Evolutionary conservation across 2,113 vertebrate genomes (phyloP).

Genomic region (Zapornia atra): DNA sequence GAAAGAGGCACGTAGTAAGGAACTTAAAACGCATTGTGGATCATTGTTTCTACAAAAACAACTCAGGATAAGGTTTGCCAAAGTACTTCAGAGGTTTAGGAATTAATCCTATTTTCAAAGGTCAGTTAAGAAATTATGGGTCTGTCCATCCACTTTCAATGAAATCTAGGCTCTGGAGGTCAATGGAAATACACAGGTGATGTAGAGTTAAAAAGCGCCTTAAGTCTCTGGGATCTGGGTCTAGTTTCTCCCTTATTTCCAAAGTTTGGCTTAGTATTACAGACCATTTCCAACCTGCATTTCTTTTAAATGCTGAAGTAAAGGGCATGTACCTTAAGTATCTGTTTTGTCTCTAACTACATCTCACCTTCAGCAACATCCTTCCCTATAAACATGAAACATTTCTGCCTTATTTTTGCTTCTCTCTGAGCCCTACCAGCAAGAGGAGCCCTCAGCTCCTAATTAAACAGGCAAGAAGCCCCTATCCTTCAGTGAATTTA

Average conservation of each 20-base stretch:
- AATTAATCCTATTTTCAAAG: conserved; percentile 62
- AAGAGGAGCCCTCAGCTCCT: neutral
- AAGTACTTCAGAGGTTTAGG: conserved; percentile 53
- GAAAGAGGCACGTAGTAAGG: neutral
- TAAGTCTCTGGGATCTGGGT: neutral
- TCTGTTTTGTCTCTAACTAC: neutral
- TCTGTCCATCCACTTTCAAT: conserved; percentile 14
- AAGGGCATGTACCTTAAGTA: neutral
- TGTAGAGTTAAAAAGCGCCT: neutral
- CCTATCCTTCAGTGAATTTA: neutral
- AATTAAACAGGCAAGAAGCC: neutral
- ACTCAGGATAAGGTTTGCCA: conserved; percentile 24
- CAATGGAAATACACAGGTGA: neutral
- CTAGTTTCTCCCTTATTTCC: neutral
- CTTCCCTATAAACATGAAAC: neutral
- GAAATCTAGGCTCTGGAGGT: conserved; percentile 4
- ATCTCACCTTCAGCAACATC: neutral
- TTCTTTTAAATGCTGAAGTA: neutral
- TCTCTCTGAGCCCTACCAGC: neutral
- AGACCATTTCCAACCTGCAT: neutral
- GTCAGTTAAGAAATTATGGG: conserved; percentile 42
- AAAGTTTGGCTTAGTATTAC: neutral
- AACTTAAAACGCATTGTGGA: neutral
- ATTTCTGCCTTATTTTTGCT: neutral
- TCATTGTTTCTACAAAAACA: neutral